A percentile compares a stretch with the other conserved stretches of the same genome.
Evolutionary conservation across 2,797 vertebrate species (phyloP).

Genomic region (Ispidina lecontei): DNA sequence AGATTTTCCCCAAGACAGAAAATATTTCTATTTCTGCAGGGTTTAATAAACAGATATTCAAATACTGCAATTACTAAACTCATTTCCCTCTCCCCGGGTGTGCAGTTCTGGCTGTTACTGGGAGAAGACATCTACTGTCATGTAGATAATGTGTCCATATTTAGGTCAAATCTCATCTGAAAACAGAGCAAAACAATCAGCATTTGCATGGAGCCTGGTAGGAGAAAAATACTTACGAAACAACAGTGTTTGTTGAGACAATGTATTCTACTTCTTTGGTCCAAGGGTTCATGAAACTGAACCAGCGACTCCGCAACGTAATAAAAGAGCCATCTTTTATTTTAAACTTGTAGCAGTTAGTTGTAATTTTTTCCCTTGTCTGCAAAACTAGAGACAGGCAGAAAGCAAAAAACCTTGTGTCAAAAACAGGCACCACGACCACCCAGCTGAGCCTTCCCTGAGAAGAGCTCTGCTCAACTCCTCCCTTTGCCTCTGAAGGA

Average conservation of each 20-base stretch:
- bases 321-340: slow-evolving; percentile 99
- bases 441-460: too few species aligned
- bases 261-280: slow-evolving; percentile 99
- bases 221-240: slow-evolving; percentile 88
- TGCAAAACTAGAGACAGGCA: slow-evolving; percentile 88
- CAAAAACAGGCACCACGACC: neutral
- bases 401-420: neutral
- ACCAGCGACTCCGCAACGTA: slow-evolving; percentile 95
- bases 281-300: slow-evolving; percentile 99
- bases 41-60: neutral
- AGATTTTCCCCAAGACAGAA: neutral
- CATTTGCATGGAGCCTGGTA: neutral
- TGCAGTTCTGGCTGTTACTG: neutral
- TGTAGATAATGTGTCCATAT: neutral
- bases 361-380: slow-evolving; percentile 96
- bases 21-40: neutral
- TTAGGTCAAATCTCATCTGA: neutral
- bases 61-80: neutral
- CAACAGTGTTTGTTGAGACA: slow-evolving; percentile 96
- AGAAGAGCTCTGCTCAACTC: neutral
- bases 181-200: neutral
- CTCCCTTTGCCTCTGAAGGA: neutral
- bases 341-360: slow-evolving; percentile 98
- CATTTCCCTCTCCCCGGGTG: neutral
- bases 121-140: neutral